These are phyloP conservation scores for Oplegnathus fasciatus DNA, from an alignment of 2,113 vertebrate species.

Conservation along the genomic window DNA sequence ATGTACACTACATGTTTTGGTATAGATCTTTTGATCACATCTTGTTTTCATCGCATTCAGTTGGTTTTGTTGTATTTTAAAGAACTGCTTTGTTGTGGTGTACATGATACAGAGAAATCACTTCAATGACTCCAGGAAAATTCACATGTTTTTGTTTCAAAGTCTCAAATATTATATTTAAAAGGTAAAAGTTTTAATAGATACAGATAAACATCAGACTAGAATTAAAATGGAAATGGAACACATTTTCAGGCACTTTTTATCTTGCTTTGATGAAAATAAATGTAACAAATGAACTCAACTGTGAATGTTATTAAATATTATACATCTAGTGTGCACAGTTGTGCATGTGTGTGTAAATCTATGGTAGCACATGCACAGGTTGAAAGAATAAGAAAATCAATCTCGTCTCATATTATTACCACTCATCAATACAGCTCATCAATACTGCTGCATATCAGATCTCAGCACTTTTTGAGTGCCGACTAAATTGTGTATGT, in stretches of 20 bases:
- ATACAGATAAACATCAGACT: background rate
- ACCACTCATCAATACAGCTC: too few relatives aligned
- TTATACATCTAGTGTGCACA: background rate
- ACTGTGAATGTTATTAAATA: background rate
- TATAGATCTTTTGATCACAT: background rate
- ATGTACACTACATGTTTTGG: too few relatives aligned
- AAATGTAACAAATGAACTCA: background rate
- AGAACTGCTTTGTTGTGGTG: too few relatives aligned
- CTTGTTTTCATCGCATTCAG: background rate
- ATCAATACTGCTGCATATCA: background rate
- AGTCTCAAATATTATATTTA: background rate
- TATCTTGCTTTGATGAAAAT: background rate
- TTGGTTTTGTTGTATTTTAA: background rate
- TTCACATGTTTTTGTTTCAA: background rate
- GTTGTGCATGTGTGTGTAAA: background rate
- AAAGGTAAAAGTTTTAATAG: background rate
- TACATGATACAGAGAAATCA: background rate
- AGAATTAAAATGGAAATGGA: background rate
- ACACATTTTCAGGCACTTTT: background rate
- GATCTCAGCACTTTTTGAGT: background rate
- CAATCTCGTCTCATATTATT: background rate
- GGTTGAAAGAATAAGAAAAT: background rate
- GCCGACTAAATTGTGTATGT: too few relatives aligned
- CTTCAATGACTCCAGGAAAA: background rate
- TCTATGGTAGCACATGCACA: background rate